Base-by-base conservation (phyloP, 2,113 vertebrate genomes). In the Lophochroa leadbeateri region DNA sequence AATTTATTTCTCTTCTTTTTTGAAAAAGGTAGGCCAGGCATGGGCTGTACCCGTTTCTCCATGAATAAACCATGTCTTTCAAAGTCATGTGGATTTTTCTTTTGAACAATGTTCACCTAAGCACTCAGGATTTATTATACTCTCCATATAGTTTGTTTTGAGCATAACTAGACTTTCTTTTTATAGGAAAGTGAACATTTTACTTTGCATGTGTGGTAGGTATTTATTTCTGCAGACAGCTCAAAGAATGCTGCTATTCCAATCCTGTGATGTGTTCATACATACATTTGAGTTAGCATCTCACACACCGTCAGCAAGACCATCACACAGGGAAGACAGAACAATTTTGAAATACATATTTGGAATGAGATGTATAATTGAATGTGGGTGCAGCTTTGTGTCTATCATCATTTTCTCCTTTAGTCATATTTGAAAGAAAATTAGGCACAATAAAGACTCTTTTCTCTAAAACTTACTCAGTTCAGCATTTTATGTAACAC, bases 171-270 rank as follows among this genome's bases (percentile, higher is more conserved):
- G 58, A 88, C 41, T 71, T 93, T 33, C 17, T 96, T 94, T 93
- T 92, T 64, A 43, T 76, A 90, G 94, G 92, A 84, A 92, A 92
- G 61, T 61, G 37, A 82, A 46, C 52, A 68, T 95, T 86, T 94
- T 87, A 47, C 69, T 97, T 95, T 92, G 83, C 65, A 97, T 72
- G 14, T 76, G 72, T 96, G 63, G 74, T 86, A 88, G 96, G 80
- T 97, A 84, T 91, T 96, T 94, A 93, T 94, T 97, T 97, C 96
- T 96, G 75, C 92, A 96, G 79, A 85, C 53, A 94, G 58, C 90
- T 94, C 92, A 94, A 93, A 92, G 80, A 92, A 92, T 63, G 77
- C 57, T 44, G 19, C 82, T 94, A 41, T 89, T 96, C 55, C 86
- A 92, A 33, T 71, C 69, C 87, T 81, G 46, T 90, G 75, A 57